Evolutionary conservation across 1,140 invertebrate species (phyloP), one percentile per base, ranked within the genome.

Genomic region (Penaeus indicus): DNA sequence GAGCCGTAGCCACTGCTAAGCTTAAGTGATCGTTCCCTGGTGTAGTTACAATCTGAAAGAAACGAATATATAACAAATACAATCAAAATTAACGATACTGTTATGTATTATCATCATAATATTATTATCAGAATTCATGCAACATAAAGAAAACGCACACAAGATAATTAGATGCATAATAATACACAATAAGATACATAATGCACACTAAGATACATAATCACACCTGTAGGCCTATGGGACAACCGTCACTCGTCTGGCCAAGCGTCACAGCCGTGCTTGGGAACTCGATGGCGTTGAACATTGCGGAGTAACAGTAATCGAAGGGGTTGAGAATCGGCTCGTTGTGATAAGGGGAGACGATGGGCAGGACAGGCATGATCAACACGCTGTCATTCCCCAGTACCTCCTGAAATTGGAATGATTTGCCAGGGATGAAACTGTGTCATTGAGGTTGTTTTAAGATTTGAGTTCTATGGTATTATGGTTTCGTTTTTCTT

Each of bases 71-170:
- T 8, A 42, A 42, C 38, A 4, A 42, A 42, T 27, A 79, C 63
- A n/a, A 86, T 21, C 2, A 89, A 85, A 54, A 99, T 94, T 1
- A 95, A 95, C 32, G 38, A 42, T 42, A 42, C 7, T 42, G 4
- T 42, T 7, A 42, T 3, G 7, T 38, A 38, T 38, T 38, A 38
- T 5, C 38, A 38, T 38, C 38, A 1, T 93, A 97, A 94, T 5
- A 95, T 93, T n/a, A 95, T 95, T 22, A 98, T 93, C 92, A 91
- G 47, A 25, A 80, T 54, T n/a, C 13, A 54, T n/a, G 42, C 32
- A 27, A 27, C 1, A 11, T 10, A 27, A 32, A 32, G 32, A 32
- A 1, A 32, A 8, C n/a, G 4, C n/a, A 27, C 42, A 27, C 10
- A 22, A 38, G 21, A 19, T 27, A 38, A 78, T 25, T 16, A 27